phyloP scores from a whole-genome alignment of 1,140 invertebrate genomes.

The Dufourea novaeangliae region DNA sequence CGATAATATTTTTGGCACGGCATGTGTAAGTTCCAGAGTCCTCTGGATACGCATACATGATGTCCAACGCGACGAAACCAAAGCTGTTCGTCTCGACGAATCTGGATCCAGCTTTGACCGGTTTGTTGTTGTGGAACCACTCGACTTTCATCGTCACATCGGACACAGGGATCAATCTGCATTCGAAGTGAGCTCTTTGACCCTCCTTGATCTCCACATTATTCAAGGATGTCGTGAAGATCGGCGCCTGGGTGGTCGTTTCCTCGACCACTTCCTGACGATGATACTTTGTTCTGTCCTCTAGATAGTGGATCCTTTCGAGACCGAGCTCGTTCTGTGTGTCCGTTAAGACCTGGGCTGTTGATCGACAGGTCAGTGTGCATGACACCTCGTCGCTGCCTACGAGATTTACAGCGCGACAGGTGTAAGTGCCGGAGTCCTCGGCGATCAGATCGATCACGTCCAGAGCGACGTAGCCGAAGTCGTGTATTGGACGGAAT shows the following conservation, averaged over 20 bases:
- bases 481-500: slow-evolving; percentile 97
- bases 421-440: slow-evolving; percentile 96
- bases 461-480: slow-evolving; percentile 96
- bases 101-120: slow-evolving; percentile 92
- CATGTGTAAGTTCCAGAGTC: slow-evolving; percentile 96
- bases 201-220: slow-evolving; percentile 97
- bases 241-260: slow-evolving; percentile 92
- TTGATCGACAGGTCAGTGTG: slow-evolving; percentile 86
- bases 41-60: slow-evolving; percentile 94
- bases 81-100: slow-evolving; percentile 97
- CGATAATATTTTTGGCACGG: slow-evolving; percentile 91
- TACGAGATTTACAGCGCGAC: slow-evolving; percentile 93
- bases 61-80: slow-evolving; percentile 96
- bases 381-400: slow-evolving; percentile 93
- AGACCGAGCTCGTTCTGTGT: slow-evolving; percentile 93
- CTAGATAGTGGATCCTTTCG: slow-evolving; percentile 93
- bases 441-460: slow-evolving; percentile 95
- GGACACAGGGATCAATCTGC: slow-evolving; percentile 96
- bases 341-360: slow-evolving; percentile 89
- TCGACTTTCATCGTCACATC: slow-evolving; percentile 98
- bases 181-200: slow-evolving; percentile 97
- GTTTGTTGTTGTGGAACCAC: slow-evolving; percentile 97
- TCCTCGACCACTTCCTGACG: slow-evolving; percentile 89
- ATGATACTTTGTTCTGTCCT: slow-evolving; percentile 90
- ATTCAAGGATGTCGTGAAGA: slow-evolving; percentile 94